Percentiles rank a stretch among this genome's conserved stretches.
These are phyloP conservation scores for Apodemus sylvaticus DNA, from an alignment of 2,113 vertebrate genomes.

Conservation along the genomic window DNA sequence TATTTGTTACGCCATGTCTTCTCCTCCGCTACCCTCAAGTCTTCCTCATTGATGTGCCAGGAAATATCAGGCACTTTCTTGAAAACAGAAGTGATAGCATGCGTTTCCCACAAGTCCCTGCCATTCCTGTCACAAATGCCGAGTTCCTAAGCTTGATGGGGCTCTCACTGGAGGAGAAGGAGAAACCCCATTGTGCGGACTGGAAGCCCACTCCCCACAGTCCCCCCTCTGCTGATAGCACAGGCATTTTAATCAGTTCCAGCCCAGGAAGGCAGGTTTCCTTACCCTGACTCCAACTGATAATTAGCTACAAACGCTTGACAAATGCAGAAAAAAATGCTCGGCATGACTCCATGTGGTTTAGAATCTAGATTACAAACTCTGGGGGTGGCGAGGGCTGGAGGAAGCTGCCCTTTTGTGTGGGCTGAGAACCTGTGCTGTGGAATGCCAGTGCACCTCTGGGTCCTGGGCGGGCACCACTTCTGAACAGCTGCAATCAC, in stretches of 20 bases:
- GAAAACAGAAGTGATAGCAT: constrained; percentile 76
- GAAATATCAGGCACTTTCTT: constrained; percentile 81
- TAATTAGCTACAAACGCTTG: constrained; percentile 83
- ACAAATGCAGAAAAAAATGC: constrained; percentile 78
- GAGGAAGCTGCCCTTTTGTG: constrained; percentile 67
- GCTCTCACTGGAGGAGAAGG: constrained; percentile 70
- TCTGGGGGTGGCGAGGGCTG: constrained; percentile 73
- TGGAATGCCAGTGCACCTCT: constrained; percentile 69
- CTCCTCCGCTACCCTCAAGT: background rate
- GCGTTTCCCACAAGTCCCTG: constrained; percentile 74
- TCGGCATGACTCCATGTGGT: constrained; percentile 80
- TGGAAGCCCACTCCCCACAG: constrained; percentile 73
- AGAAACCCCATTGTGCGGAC: constrained; percentile 61
- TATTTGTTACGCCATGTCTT: background rate
- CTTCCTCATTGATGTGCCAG: constrained; percentile 61
- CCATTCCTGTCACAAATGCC: constrained; percentile 75
- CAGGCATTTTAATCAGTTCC: constrained; percentile 85
- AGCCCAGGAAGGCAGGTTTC: constrained; percentile 78
- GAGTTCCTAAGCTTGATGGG: constrained; percentile 64
- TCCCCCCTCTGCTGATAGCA: constrained; percentile 70
- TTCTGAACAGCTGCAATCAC: constrained; percentile 80
- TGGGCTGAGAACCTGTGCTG: constrained; percentile 76
- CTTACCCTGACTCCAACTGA: constrained; percentile 79
- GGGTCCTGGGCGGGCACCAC: constrained; percentile 13
- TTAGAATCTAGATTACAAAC: constrained; percentile 81